Evolutionary conservation across 2,888 invertebrate genomes (phyloP).

Genomic region (Pheosia tremula): DNA sequence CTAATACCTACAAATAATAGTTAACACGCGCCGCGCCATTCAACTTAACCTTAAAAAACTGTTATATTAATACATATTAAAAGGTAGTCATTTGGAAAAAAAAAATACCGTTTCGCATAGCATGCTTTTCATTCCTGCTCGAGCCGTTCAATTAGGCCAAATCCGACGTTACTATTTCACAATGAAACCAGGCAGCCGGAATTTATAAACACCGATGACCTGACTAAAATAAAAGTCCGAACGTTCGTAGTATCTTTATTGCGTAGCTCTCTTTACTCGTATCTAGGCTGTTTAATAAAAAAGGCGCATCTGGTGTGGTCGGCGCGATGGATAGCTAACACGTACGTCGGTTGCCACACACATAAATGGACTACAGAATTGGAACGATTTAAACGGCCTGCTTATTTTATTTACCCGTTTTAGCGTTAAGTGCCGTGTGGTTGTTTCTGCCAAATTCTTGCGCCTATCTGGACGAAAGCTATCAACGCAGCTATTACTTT

Average conservation of each 20-base stretch:
- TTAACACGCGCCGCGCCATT: too few species aligned
- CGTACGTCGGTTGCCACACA: conserved; percentile 38
- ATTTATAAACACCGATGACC: conserved; percentile 28
- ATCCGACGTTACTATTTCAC: background rate
- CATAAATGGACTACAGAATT: conserved; percentile 57
- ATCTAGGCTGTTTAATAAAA: conserved; percentile 44
- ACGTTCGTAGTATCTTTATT: conserved; percentile 20
- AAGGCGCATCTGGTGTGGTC: conserved; percentile 35
- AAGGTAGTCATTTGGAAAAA: background rate
- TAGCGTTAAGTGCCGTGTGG: conserved; percentile 3
- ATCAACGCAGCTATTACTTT: background rate
- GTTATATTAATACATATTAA: too few species aligned
- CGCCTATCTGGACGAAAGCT: background rate
- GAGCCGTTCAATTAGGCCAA: background rate
- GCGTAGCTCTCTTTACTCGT: conserved; percentile 24
- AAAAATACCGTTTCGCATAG: background rate
- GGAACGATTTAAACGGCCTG: conserved; percentile 43
- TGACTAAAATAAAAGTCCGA: conserved; percentile 28
- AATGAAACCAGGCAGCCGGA: background rate
- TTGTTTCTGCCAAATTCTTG: background rate
- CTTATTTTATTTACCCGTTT: conserved; percentile 49
- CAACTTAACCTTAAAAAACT: too few species aligned
- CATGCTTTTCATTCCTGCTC: background rate
- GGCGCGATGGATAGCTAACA: conserved; percentile 21
- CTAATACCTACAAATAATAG: too few species aligned